Percentiles rank a stretch among this genome's conserved stretches.
These are phyloP conservation scores for Myotis brandtii DNA, from an alignment of 2,113 vertebrate species.

Conservation along the genomic window DNA sequence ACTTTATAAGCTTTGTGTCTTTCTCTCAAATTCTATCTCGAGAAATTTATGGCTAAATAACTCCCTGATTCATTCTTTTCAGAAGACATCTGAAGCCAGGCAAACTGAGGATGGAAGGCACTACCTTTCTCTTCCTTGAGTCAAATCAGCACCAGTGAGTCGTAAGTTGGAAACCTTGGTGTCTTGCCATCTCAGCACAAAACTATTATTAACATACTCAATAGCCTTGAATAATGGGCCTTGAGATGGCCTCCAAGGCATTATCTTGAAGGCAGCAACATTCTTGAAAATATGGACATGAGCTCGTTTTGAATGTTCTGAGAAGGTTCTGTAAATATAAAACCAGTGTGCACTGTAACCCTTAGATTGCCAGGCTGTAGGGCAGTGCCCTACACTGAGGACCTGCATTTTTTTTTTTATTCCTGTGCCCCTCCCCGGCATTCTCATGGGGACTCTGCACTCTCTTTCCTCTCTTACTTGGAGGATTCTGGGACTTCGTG, in stretches of 20 bases:
- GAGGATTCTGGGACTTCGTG: neutral
- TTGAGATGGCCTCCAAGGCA: neutral
- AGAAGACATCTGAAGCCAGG: neutral
- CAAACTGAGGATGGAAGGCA: neutral
- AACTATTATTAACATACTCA: neutral
- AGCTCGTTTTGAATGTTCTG: neutral
- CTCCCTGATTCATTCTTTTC: neutral
- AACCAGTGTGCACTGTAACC: neutral
- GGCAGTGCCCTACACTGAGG: neutral
- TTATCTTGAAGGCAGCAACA: neutral
- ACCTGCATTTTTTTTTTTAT: neutral
- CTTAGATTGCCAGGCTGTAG: neutral
- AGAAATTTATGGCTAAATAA: neutral
- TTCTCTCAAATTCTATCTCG: neutral
- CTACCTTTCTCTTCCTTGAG: neutral
- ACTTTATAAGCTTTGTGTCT: neutral
- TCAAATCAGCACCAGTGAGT: neutral
- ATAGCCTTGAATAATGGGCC: neutral
- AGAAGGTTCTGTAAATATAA: neutral
- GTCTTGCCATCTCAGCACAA: neutral
- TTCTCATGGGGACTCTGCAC: neutral
- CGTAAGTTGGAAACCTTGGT: neutral
- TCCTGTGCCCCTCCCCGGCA: neutral
- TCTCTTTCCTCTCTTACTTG: neutral
- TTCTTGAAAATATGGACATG: neutral